Base-by-base conservation (phyloP, 2,888 invertebrate genomes). In the Pandemis heparana region DNA sequence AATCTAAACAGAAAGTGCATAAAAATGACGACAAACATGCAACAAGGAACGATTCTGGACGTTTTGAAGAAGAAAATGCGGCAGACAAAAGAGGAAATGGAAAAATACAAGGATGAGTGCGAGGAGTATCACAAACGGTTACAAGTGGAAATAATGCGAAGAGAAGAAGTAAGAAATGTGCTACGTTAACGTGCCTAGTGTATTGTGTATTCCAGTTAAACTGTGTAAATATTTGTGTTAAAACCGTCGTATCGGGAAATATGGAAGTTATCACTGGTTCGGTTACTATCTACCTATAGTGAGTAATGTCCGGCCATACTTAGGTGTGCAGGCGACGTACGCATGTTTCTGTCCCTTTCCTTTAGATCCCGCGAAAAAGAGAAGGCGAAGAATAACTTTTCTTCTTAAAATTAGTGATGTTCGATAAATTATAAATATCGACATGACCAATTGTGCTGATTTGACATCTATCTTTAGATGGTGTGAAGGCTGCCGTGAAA, bases 51-150 rank as follows among this genome's bases (percentile, higher is more conserved):
- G 88, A 97, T 99, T 85, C 95, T 99, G 93, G 99, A 99, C 95
- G 98, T 99, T 89, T 96, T 99, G 88, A 99, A 99, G 96, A 99
- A 99, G 96, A 99, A 99, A 97, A 99, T 99, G 99, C 96, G 98
- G 85, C 98, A 98, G 95, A 98, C 99, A 86, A 99, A 99, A 95
- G 99, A 99, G 94, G 99, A 99, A 96, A 98, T 99, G 97, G 99
- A 99, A 94, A 97, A 98, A 95, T 98, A 98, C 95, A 99, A 98
- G 95, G 99, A 99, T 95, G 98, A 98, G 93, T 98, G 98, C 93
- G 99, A 99, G 94, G 98, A 98, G 94, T 98, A 97, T 92, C 98
- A 98, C 95, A 97, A 98, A 96, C 97, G 98, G 93, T 96, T 98
- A 91, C 98, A 98, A 95, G 96, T 97, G 91, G 99, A 99, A 96